Base-by-base conservation (phyloP, 2,797 vertebrate genomes). In the Scolopax rusticola region DNA sequence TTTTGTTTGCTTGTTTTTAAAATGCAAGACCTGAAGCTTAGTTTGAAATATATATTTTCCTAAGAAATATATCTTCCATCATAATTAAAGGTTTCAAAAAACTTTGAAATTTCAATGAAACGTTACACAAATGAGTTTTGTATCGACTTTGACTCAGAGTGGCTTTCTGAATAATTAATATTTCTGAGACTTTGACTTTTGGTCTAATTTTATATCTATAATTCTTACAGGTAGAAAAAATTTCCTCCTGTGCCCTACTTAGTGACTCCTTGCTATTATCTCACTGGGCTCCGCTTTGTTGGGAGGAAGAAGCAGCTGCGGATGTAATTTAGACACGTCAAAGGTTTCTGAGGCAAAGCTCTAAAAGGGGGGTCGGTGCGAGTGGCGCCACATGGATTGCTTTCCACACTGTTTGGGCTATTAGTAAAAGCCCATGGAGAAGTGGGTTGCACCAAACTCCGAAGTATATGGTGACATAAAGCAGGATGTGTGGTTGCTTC, bases 41-140 rank as follows among this genome's bases (percentile, higher is more conserved):
- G 18, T 81, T 90, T 30, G 43, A 70, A 65, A 47, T n/a, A 16
- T 41, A 15, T 16, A 0, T 1, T 84, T 48, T 18, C 11, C 38
- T 50, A 30, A 50, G 28, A 89, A 78, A 30, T 73, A 7, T 7
- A 30, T 50, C 17, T 68, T 47, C 28, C 1, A 0, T 40, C 43
- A 5, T 13, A 8, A 2, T 43, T 76, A 53, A 69, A 82, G 6
- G 76, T 85, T 50, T 28, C 1, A 1, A 54, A 87, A 63, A 12
- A 15, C 0, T 1, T 11, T 50, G 6, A 25, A 11, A 56, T 86
- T 74, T 75, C 25, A 19, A 0, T 38, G 45, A 61, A 19, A 12
- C 12, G 25, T 65, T 67, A 25, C 27, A 38, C 13, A 84, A 48
- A 61, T 71, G 8, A 43, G 12, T 28, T 90, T 71, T 84, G 1